Evolutionary conservation across 2,888 invertebrate species (phyloP).

Genomic region (Helleia helle): DNA sequence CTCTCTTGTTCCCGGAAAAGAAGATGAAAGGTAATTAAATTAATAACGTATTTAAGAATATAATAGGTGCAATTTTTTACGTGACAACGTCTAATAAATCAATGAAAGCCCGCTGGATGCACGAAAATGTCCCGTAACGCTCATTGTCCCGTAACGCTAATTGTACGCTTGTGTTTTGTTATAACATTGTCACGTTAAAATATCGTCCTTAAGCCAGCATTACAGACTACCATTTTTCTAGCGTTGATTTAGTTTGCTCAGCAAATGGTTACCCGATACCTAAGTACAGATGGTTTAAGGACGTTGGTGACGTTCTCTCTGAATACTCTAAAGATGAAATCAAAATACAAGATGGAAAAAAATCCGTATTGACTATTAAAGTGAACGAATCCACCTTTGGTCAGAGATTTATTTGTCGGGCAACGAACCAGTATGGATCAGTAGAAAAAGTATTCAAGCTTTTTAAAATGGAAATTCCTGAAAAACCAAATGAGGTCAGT

Average conservation of each 20-base stretch:
- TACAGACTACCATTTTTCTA: too few species aligned
- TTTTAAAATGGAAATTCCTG: conserved; percentile 34
- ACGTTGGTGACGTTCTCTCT: conserved; percentile 29
- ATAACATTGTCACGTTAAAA: too few species aligned
- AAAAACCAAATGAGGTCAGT: conserved; percentile 34
- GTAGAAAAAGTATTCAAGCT: conserved; percentile 33
- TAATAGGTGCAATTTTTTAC: too few species aligned
- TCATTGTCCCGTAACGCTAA: too few species aligned
- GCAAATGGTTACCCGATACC: conserved; percentile 43
- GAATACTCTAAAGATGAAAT: conserved; percentile 38
- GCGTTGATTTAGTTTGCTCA: conserved; percentile 41
- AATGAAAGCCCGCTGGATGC: too few species aligned
- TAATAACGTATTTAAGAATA: too few species aligned
- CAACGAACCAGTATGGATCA: conserved; percentile 37
- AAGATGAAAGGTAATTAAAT: conserved; percentile 41
- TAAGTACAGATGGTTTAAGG: conserved; percentile 45
- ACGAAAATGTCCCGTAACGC: too few species aligned
- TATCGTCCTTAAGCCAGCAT: too few species aligned
- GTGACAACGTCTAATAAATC: too few species aligned
- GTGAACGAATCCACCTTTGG: conserved; percentile 35
- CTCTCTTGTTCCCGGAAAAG: conserved; percentile 32
- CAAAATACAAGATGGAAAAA: conserved; percentile 29
- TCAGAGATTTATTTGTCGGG: conserved; percentile 39
- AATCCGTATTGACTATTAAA: conserved; percentile 32
- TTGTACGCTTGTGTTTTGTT: too few species aligned